Evolutionary conservation across 2,113 vertebrate genomes (phyloP).

Genomic region (Amphiprion ocellaris): DNA sequence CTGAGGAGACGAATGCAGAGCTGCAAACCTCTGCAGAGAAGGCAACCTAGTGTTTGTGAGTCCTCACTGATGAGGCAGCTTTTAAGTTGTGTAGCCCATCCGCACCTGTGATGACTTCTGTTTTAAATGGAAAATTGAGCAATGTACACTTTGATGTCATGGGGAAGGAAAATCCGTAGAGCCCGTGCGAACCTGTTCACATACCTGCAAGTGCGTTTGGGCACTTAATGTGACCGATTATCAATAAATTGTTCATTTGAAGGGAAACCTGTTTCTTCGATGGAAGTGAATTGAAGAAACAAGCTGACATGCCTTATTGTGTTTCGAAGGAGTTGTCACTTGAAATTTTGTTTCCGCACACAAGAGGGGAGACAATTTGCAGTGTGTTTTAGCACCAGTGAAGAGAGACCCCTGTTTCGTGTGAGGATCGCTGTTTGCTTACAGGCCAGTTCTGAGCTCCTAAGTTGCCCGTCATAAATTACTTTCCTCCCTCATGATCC

Average conservation of each 20-base stretch:
- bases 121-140: conserved; percentile 98
- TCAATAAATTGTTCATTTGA: conserved; percentile 99
- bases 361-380: conserved; percentile 73
- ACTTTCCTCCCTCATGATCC: conserved; percentile 28
- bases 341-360: conserved; percentile 74
- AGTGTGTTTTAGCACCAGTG: conserved; percentile 72
- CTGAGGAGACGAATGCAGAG: conserved; percentile 72
- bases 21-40: conserved; percentile 78
- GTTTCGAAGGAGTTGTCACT: conserved; percentile 84
- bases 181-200: conserved; percentile 95
- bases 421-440: conserved; percentile 77
- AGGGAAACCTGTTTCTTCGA: conserved; percentile 96
- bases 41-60: conserved; percentile 91
- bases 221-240: conserved; percentile 95
- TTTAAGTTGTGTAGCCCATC: conserved; percentile 97
- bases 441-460: conserved; percentile 68
- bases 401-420: conserved; percentile 69
- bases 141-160: conserved; percentile 98
- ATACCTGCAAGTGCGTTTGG: conserved; percentile 90
- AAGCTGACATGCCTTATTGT: conserved; percentile 84
- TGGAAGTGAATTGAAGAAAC: conserved; percentile 97
- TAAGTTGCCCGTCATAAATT: conserved; percentile 58
- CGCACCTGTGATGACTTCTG: conserved; percentile 98
- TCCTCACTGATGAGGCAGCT: conserved; percentile 94
- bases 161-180: conserved; percentile 92